Base-by-base conservation (phyloP, 2,797 vertebrate genomes). In the Falco biarmicus region DNA sequence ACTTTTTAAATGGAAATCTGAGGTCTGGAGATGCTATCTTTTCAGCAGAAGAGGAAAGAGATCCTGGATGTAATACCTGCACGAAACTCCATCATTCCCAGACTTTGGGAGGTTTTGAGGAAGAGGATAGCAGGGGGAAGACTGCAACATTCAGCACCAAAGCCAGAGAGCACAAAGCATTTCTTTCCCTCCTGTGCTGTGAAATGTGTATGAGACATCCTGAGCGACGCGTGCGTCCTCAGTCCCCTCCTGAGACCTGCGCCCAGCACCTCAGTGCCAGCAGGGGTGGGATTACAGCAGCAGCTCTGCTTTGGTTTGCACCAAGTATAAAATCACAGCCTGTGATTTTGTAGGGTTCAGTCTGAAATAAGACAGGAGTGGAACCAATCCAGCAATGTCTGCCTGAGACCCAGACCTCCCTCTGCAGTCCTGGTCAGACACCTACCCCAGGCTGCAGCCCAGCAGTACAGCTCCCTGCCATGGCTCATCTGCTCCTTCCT, bases 401-500 rank as follows among this genome's bases (percentile, higher is more conserved):
- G 32, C 15, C 5, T 4, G 51, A 87, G 71, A 4, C 48, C 69
- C 25, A 47, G 82, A 14, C 19, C 17, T 47, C 29, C 41, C 56
- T 31, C 29, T 80, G 56, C 64, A n/a, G 29, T 10, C 26, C 75
- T 16, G n/a, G 17, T 28, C 78, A 70, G 69, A 19, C 50, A 15
- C 0, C 0, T 3, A 65, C 21, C 73, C 48, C 70, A 77, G 71
- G 1, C 60, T 34, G 71, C 56, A 13, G 10, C 54, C 56, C 0
- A 0, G 47, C 75, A 20, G 22, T 3, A 2, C 13, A n/a, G 68
- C 32, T 53, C 45, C 81, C 79, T 91, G 76, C 64, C 31, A 21
- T 5, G 66, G 28, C 54, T 89, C 48, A 4, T 83, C 75, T 69
- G 59, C 84, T 48, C 87, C 81, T 31, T 34, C 41, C 37, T 60